Base-by-base conservation (phyloP, 2,113 vertebrate genomes). In the Pangasianodon hypophthalmus region DNA sequence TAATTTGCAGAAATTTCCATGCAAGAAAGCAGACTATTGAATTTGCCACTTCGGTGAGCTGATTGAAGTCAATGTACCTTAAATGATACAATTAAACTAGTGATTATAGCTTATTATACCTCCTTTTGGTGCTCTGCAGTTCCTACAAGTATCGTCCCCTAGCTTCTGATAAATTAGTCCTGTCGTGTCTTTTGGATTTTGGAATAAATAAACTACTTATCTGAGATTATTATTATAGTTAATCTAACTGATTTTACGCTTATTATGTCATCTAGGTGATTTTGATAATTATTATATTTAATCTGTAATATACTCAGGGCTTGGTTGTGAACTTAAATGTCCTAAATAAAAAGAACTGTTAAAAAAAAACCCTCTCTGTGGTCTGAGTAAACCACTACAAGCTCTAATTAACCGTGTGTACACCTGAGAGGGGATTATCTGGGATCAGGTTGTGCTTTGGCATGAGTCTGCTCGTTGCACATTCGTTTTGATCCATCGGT, bases 371-470 rank as follows among this genome's bases (percentile, higher is more conserved):
- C 52, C 19, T 69, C 21, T 83, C 67, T 48, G 46, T 67, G 82
- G 54, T 18, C 37, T 85, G 29, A 77, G 16, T 62, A 48, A 89
- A 62, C 69, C 18, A 48, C 54, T 56, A 64, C 87, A 85, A 75
- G 88, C 44, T 77, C 54, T 62, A 77, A 85, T 89, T 89, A 64
- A 75, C 54, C 58, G 46, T 50, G 69, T 60, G 44, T 77, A 50
- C 88, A 85, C 41, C 83, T 62, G 67, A 85, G 88, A 73, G 85
- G 56, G 46, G 69, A 84, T 89, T 85, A 85, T 89, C 88, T 85
- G 44, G 71, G 88, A 89, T 85, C 88, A 67, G 58, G 84, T 56
- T 85, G 46, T 75, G 88, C 82, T 77, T 60, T 56, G 81, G 81
- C 82, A 79, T 56, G 81, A 83, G 62, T 88, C 88, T 62, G 71